A percentile compares a stretch with the other conserved stretches of the same genome.
These are phyloP conservation scores for Epiperipatus broadwayi DNA, from an alignment of 2,888 invertebrate species.

Conservation along the genomic window DNA sequence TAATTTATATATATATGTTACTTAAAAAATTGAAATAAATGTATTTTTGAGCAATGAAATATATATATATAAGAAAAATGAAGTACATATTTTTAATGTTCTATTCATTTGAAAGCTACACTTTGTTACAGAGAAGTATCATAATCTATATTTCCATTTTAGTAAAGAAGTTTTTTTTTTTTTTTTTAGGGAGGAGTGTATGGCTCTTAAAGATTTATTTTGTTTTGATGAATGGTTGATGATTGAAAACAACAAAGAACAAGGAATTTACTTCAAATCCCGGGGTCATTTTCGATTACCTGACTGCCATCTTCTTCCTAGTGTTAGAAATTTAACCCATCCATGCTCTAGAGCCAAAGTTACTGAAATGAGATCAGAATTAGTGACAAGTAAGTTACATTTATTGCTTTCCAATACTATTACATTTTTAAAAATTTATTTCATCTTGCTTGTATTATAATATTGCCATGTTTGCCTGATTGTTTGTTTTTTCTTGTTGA, in stretches of 20 bases:
- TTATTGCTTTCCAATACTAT: background rate
- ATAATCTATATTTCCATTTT: slow-evolving; percentile 14
- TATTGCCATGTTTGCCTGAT: too few relatives aligned
- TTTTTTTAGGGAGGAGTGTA: slow-evolving; percentile 56
- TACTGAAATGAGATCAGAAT: slow-evolving; percentile 55
- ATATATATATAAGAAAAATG: too few relatives aligned
- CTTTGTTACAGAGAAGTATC: too few relatives aligned
- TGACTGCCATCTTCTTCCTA: slow-evolving; percentile 59
- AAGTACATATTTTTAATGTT: too few relatives aligned
- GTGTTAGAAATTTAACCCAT: slow-evolving; percentile 36
- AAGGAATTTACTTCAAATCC: slow-evolving; percentile 54
- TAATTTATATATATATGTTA: too few relatives aligned
- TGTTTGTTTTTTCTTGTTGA: too few relatives aligned
- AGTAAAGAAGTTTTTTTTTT: slow-evolving; percentile 8
- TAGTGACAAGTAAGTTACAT: slow-evolving; percentile 52
- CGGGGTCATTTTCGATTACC: slow-evolving; percentile 72
- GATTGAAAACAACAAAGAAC: slow-evolving; percentile 62
- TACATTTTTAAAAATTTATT: background rate
- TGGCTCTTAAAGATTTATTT: slow-evolving; percentile 69
- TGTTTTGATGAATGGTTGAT: slow-evolving; percentile 85
- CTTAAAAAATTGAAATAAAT: too few relatives aligned
- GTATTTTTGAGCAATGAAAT: too few relatives aligned
- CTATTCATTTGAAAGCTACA: too few relatives aligned
- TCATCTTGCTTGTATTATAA: too few relatives aligned
- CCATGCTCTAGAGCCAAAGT: slow-evolving; percentile 64